Conservation (phyloP, 2,888 invertebrate species). For the Mesorhabditis sp. region DNA sequence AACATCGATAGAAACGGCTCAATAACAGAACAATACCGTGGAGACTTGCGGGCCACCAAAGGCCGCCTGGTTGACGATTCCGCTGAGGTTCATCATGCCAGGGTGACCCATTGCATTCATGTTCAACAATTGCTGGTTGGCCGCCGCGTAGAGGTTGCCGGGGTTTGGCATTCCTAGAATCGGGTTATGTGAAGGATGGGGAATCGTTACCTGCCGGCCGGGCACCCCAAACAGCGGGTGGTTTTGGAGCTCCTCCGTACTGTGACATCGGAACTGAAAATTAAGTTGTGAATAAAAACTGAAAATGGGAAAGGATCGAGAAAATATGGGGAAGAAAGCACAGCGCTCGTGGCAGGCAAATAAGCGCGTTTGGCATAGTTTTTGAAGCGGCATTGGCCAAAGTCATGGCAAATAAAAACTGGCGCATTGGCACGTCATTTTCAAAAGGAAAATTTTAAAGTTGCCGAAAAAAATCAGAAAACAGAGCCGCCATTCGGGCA, state of each 20-base stretch:
- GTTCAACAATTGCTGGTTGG: neutral
- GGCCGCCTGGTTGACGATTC: conserved; percentile 50
- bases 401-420: no score
- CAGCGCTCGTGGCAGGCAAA: no score
- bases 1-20: neutral
- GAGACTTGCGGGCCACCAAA: conserved; percentile 19
- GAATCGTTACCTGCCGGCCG: conserved; percentile 15
- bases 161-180: neutral
- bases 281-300: neutral
- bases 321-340: neutral
- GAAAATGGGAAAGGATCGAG: neutral
- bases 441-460: no score
- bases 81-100: conserved; percentile 9
- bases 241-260: conserved; percentile 23
- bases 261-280: conserved; percentile 23
- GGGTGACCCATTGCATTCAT: neutral
- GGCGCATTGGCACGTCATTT: no score
- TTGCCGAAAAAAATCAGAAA: no score
- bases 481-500: no score
- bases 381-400: no score
- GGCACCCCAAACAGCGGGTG: conserved; percentile 22
- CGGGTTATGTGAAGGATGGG: neutral
- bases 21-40: neutral
- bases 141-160: neutral
- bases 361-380: no score